phyloP scores from a whole-genome alignment of 2,797 vertebrate genomes.

The Yasuhikotakia modesta region DNA sequence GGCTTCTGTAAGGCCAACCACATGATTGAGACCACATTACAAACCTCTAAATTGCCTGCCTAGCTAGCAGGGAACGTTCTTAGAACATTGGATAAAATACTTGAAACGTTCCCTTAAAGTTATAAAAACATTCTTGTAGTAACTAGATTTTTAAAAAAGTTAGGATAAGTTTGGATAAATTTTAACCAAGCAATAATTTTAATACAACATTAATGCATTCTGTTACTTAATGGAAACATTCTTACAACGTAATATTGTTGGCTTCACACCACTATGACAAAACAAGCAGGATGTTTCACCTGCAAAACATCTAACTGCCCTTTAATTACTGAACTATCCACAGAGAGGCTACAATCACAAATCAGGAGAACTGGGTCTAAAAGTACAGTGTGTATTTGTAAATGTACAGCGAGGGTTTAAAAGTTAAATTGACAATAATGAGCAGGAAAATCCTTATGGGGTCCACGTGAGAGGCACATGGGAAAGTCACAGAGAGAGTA shows the following conservation, averaged over 20 bases:
- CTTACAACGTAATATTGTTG: too few species aligned
- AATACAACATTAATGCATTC: too few species aligned
- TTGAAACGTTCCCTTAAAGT: too few species aligned
- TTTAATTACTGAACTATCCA: constrained; percentile 47
- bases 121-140: too few species aligned
- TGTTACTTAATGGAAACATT: too few species aligned
- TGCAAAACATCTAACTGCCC: constrained; percentile 36
- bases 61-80: too few species aligned
- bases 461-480: constrained; percentile 53
- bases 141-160: too few species aligned
- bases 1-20: constrained; percentile 41
- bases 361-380: constrained; percentile 23
- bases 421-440: constrained; percentile 60
- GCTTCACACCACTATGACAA: constrained; percentile 30
- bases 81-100: too few species aligned
- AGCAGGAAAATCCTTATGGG: constrained; percentile 48
- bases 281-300: constrained; percentile 38
- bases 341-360: constrained; percentile 38
- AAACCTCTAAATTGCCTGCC: constrained; percentile 20
- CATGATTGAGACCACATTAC: constrained; percentile 38
- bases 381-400: constrained; percentile 6
- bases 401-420: constrained; percentile 41
- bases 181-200: too few species aligned
- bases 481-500: constrained; percentile 55
- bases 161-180: too few species aligned